Conservation (phyloP, 2,113 vertebrate species). For the Brienomyrus brachyistius region DNA sequence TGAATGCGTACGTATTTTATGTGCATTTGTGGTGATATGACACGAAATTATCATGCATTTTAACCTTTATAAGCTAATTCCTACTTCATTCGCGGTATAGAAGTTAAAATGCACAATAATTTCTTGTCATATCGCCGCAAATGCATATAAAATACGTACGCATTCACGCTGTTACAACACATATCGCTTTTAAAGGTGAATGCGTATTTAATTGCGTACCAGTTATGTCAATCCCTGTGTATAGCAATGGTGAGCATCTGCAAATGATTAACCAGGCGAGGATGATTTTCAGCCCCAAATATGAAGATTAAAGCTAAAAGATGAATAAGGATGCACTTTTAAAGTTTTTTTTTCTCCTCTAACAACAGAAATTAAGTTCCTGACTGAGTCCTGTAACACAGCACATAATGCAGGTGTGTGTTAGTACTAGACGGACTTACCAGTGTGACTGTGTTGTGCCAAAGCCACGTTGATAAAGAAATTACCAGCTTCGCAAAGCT, state of each 20-base stretch:
- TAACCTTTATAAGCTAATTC: too few species aligned
- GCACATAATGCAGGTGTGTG: not conserved
- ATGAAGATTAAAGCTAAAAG: not conserved
- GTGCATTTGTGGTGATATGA: too few species aligned
- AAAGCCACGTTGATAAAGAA: slow-evolving; percentile 66
- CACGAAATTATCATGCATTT: too few species aligned
- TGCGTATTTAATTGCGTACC: too few species aligned
- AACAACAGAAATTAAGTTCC: not conserved
- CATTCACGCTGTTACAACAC: too few species aligned
- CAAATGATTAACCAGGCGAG: not conserved
- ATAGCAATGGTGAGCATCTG: not conserved
- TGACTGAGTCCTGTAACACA: not conserved
- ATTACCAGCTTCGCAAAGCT: slow-evolving; percentile 73
- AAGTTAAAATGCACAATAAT: too few species aligned
- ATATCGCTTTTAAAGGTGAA: too few species aligned
- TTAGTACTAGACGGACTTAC: slow-evolving; percentile 43
- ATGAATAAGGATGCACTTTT: not conserved
- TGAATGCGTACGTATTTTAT: too few species aligned
- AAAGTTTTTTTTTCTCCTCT: not conserved
- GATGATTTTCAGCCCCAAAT: not conserved
- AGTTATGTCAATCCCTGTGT: too few species aligned
- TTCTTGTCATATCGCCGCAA: too few species aligned
- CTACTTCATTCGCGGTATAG: too few species aligned
- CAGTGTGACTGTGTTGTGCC: slow-evolving; percentile 58
- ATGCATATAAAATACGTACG: too few species aligned